These are phyloP conservation scores for Piaya cayana DNA, from an alignment of 2,113 vertebrate genomes.

Conservation along the genomic window DNA sequence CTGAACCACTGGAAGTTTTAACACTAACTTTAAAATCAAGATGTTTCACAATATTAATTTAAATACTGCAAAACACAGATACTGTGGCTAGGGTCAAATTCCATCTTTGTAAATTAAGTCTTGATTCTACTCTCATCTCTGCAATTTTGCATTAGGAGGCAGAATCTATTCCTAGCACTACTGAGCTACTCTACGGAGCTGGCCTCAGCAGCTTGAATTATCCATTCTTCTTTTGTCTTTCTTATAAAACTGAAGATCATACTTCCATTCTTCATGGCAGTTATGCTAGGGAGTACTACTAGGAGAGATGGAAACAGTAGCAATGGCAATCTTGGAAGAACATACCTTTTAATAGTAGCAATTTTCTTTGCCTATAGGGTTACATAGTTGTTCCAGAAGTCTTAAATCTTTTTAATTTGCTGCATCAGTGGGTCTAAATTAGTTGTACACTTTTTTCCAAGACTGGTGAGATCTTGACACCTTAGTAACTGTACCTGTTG, in stretches of 20 bases:
- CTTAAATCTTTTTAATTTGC: conserved; percentile 2
- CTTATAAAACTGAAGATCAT: neutral
- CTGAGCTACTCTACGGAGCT: neutral
- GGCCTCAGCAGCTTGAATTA: neutral
- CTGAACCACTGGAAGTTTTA: neutral
- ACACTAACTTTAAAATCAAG: neutral
- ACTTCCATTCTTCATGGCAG: neutral
- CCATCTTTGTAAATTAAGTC: neutral
- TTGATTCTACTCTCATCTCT: neutral
- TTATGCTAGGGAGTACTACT: neutral
- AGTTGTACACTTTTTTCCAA: neutral
- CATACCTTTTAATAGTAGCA: neutral
- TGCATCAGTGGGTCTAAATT: neutral
- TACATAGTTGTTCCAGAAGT: neutral
- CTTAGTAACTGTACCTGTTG: neutral
- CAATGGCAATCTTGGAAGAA: neutral
- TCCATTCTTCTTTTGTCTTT: neutral
- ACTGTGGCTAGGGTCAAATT: neutral
- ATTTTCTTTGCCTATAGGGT: neutral
- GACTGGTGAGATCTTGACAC: neutral
- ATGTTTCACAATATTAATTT: neutral
- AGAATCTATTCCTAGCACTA: neutral
- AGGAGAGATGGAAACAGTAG: neutral
- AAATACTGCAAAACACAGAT: neutral
- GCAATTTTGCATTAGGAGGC: neutral